A percentile compares a stretch with the other conserved stretches of the same genome.
These are phyloP conservation scores for Caenorhabditis plicata DNA, from an alignment of 2,888 invertebrate genomes.

Conservation along the genomic window DNA sequence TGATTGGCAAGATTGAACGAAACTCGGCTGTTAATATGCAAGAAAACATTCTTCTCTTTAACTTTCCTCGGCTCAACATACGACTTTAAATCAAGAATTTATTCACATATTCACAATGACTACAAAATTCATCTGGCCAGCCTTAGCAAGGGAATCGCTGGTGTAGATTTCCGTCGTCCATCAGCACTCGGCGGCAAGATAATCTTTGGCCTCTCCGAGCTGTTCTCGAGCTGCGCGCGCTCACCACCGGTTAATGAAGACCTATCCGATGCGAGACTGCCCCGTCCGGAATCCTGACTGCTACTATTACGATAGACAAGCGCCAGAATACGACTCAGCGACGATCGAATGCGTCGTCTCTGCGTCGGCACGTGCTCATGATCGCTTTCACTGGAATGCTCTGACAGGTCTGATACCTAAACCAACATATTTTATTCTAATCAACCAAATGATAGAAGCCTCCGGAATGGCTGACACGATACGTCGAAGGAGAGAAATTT, in stretches of 20 bases:
- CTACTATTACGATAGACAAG: slow-evolving; percentile 12
- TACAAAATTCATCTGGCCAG: too few species aligned
- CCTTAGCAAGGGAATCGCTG: slow-evolving; percentile 33
- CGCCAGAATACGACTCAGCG: slow-evolving; percentile 17
- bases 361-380: slow-evolving; percentile 43
- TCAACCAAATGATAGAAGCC: too few species aligned
- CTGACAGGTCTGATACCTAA: slow-evolving; percentile 48
- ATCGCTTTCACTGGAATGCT: slow-evolving; percentile 48
- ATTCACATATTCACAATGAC: slow-evolving; percentile 25
- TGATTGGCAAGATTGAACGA: too few species aligned
- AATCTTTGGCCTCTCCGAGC: too few species aligned
- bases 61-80: too few species aligned
- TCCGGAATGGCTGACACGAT: slow-evolving; percentile 43
- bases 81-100: too few species aligned
- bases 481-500: slow-evolving; percentile 13
- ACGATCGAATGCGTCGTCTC: slow-evolving; percentile 4
- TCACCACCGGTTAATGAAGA: too few species aligned
- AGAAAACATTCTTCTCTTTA: too few species aligned
- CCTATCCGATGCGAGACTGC: slow-evolving; percentile 43
- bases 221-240: too few species aligned
- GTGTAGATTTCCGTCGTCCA: slow-evolving; percentile 23
- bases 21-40: too few species aligned
- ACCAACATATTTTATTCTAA: too few species aligned
- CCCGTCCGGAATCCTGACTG: slow-evolving; percentile 40
- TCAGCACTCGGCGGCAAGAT: slow-evolving; percentile 14